Conservation (phyloP, 2,797 vertebrate genomes). For the Micrastur ruficollis region DNA sequence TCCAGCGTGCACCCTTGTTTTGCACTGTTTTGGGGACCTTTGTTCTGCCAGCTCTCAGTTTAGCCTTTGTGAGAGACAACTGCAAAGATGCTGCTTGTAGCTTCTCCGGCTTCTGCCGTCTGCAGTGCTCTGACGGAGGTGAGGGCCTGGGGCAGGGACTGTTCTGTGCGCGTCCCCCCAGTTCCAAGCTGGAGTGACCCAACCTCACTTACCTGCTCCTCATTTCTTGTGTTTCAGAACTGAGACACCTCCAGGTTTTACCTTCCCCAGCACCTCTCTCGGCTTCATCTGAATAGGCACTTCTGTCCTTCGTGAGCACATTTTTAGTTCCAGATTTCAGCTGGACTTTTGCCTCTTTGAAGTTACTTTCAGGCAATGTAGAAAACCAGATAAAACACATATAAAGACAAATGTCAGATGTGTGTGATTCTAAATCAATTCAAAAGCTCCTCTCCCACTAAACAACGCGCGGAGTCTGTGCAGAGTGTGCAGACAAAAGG, state of each 20-base stretch:
- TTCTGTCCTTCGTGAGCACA: not conserved
- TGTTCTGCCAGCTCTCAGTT: not conserved
- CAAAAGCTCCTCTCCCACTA: not conserved
- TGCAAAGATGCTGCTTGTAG: accelerated
- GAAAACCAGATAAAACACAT: not conserved
- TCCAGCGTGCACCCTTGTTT: not conserved
- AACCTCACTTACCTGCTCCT: not conserved
- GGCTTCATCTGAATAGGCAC: not conserved
- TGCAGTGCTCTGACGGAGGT: accelerated
- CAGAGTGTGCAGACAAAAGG: not conserved
- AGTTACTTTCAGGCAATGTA: not conserved
- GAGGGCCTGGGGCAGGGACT: not conserved
- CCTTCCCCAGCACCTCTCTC: not conserved
- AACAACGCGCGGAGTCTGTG: not conserved
- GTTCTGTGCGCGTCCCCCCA: accelerated
- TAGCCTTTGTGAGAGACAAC: not conserved
- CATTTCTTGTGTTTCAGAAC: not conserved
- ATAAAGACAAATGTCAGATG: not conserved
- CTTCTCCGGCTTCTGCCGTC: not conserved
- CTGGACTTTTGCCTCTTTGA: not conserved
- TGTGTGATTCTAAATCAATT: not conserved
- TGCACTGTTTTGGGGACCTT: accelerated
- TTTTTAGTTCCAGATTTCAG: not conserved
- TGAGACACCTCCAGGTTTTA: not conserved
- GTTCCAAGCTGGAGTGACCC: not conserved